Percentiles rank a stretch among this genome's conserved stretches.
phyloP scores from a whole-genome alignment of 2,888 invertebrate species.

The Electrophaes corylata region DNA sequence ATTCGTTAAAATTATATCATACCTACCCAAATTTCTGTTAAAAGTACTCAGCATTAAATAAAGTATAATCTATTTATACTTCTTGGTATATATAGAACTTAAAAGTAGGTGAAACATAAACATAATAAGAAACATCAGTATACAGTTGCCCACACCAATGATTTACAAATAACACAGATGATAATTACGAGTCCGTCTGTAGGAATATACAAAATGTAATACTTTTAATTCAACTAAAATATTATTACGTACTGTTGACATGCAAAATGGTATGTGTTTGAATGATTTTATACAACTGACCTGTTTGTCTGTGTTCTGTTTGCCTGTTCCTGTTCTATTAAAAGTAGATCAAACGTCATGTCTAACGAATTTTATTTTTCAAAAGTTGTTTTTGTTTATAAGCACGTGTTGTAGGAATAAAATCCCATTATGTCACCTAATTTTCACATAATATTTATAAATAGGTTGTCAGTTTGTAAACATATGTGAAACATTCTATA shows the following conservation, averaged over 20 bases:
- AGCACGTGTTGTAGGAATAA: background rate
- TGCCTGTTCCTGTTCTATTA: constrained; percentile 7
- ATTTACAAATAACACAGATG: background rate
- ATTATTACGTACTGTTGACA: background rate
- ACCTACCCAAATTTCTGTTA: constrained; percentile 1
- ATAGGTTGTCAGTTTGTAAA: constrained; percentile 1
- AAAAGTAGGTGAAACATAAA: constrained; percentile 7
- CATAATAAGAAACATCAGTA: background rate
- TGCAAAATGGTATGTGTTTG: background rate
- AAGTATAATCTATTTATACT: too few species aligned
- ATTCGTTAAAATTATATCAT: too few species aligned
- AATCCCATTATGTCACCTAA: constrained; percentile 3
- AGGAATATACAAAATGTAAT: background rate
- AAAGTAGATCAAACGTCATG: constrained; percentile 22
- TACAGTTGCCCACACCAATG: background rate
- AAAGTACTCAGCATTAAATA: constrained; percentile 1
- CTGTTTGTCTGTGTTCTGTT: too few species aligned
- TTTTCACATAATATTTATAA: constrained; percentile 1
- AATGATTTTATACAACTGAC: background rate
- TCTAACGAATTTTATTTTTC: constrained; percentile 9
- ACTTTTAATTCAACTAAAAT: background rate
- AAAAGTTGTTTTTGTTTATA: background rate
- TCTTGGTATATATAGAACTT: too few species aligned
- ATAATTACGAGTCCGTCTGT: too few species aligned
- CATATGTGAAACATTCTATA: background rate